Conservation (phyloP, 2,888 invertebrate species). For the Epistrophe grossulariae region DNA sequence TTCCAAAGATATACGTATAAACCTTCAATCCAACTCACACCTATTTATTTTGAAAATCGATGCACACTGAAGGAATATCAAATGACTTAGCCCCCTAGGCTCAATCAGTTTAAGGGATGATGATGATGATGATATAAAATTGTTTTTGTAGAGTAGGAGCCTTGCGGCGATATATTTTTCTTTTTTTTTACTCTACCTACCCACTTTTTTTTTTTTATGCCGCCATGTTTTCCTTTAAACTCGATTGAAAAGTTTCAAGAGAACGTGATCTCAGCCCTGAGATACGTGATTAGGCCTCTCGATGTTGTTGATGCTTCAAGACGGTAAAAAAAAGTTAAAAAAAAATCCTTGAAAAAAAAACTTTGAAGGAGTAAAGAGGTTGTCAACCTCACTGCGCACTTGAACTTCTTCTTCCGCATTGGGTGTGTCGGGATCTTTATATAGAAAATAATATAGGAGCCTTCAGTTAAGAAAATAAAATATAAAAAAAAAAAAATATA, state of each 20-base stretch:
- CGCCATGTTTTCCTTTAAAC: slow-evolving; percentile 66
- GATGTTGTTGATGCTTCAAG: slow-evolving; percentile 59
- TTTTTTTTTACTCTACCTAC: slow-evolving; percentile 2
- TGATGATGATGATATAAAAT: slow-evolving; percentile 74
- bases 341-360: slow-evolving; percentile 23
- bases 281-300: slow-evolving; percentile 78
- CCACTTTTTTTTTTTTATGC: slow-evolving; percentile 43
- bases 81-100: slow-evolving; percentile 71
- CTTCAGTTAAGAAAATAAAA: slow-evolving; percentile 12
- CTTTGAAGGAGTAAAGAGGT: slow-evolving; percentile 63
- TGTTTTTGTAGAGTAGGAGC: slow-evolving; percentile 68
- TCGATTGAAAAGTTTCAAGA: slow-evolving; percentile 77
- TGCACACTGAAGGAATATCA: slow-evolving; percentile 74
- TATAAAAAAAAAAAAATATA: slow-evolving; percentile 15
- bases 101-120: slow-evolving; percentile 74
- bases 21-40: slow-evolving; percentile 45
- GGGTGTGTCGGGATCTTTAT: slow-evolving; percentile 62
- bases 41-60: slow-evolving; percentile 52
- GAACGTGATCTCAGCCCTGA: slow-evolving; percentile 78
- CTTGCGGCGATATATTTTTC: slow-evolving; percentile 64
- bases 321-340: slow-evolving; percentile 1
- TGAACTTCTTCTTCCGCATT: slow-evolving; percentile 60
- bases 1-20: slow-evolving; percentile 29
- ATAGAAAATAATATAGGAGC: slow-evolving; percentile 47
- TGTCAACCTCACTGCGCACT: slow-evolving; percentile 69